Percentiles rank a stretch among this genome's conserved stretches.
Conservation (phyloP, 1,140 invertebrate species). For the Panulirus ornatus region DNA sequence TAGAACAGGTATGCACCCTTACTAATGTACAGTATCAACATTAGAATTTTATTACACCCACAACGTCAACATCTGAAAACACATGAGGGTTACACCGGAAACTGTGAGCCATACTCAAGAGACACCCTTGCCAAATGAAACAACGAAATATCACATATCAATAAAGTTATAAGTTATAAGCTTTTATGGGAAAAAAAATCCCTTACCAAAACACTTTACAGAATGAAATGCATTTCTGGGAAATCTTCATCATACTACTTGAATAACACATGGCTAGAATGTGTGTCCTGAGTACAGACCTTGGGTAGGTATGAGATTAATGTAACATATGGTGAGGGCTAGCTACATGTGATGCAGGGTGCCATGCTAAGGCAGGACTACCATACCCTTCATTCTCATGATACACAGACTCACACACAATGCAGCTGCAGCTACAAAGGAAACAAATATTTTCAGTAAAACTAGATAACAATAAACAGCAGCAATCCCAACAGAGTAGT, state of each 20-base stretch:
- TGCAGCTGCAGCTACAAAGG: neutral
- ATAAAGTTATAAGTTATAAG: no score
- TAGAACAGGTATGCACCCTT: neutral
- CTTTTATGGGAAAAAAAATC: no score
- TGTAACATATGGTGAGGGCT: neutral
- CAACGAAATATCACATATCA: no score
- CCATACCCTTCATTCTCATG: constrained; percentile 1
- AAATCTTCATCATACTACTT: neutral
- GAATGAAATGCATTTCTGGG: no score
- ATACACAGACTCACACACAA: neutral
- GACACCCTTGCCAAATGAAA: neutral
- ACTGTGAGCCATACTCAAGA: neutral
- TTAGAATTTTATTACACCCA: neutral
- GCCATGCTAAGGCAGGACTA: neutral
- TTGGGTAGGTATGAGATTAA: neutral
- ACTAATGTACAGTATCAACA: neutral
- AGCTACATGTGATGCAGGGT: constrained; percentile 8
- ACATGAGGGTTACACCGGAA: neutral
- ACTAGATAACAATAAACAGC: no score
- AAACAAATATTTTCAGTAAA: neutral
- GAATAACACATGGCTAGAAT: neutral
- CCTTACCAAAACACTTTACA: no score
- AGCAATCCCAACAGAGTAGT: no score
- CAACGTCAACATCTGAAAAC: neutral
- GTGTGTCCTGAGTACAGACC: neutral